These are phyloP conservation scores for Phenganax marumi DNA, from an alignment of 92 coral and sea anemone genomes.

Conservation along the genomic window DNA sequence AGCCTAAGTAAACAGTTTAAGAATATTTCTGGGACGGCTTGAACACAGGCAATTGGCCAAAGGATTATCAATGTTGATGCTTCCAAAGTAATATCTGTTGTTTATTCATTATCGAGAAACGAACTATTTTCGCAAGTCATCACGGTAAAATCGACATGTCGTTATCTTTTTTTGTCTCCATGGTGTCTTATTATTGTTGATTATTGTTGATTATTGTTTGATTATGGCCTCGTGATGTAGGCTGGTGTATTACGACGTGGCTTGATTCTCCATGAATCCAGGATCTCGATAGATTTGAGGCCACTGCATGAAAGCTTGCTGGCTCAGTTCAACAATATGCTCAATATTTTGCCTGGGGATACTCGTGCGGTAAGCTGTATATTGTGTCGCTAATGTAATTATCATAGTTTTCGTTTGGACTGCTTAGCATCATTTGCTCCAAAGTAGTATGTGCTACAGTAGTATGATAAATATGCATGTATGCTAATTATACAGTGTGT, in stretches of 20 bases:
- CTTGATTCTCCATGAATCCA: constrained; percentile 68
- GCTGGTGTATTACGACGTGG: constrained; percentile 71
- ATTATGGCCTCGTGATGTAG: constrained; percentile 29
- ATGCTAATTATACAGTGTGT: too few species aligned
- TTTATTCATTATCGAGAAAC: too few species aligned
- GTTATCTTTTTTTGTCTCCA: too few species aligned
- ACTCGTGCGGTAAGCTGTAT: constrained; percentile 23
- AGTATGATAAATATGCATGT: neutral
- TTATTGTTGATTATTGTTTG: neutral
- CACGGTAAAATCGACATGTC: neutral
- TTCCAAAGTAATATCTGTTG: too few species aligned
- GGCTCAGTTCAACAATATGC: constrained; percentile 74
- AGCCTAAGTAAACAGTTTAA: too few species aligned
- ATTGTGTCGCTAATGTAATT: neutral
- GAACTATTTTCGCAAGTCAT: too few species aligned
- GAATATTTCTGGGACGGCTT: too few species aligned
- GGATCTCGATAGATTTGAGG: constrained; percentile 64
- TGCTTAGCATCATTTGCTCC: neutral
- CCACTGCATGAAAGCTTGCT: constrained; percentile 92
- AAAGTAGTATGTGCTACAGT: neutral
- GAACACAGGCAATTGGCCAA: too few species aligned
- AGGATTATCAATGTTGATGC: too few species aligned
- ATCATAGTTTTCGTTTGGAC: neutral
- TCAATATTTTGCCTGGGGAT: constrained; percentile 79
- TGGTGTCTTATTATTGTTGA: too few species aligned